phyloP scores from a whole-genome alignment of 2,888 invertebrate species.

The Yponomeuta cagnagella region DNA sequence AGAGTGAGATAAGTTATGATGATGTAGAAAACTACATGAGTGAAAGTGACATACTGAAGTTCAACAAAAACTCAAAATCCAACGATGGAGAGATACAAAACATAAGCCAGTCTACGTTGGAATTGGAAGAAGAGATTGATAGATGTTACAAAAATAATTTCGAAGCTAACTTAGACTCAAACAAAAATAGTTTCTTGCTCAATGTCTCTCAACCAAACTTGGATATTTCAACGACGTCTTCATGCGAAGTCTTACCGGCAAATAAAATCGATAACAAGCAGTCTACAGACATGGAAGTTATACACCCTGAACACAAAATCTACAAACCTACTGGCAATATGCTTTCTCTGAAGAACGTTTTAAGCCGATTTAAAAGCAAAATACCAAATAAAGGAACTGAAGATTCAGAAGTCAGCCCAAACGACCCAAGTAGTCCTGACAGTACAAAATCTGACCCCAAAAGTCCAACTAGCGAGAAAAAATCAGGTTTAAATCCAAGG shows the following conservation, averaged over 20 bases:
- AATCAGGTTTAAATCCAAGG: slow-evolving; percentile 59
- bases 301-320: slow-evolving; percentile 88
- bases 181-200: slow-evolving; percentile 51
- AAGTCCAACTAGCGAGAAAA: slow-evolving; percentile 60
- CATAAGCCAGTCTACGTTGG: slow-evolving; percentile 66
- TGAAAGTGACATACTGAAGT: slow-evolving; percentile 62
- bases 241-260: slow-evolving; percentile 68
- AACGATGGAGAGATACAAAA: slow-evolving; percentile 50
- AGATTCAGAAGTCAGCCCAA: slow-evolving; percentile 63
- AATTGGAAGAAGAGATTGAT: slow-evolving; percentile 69
- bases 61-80: slow-evolving; percentile 49
- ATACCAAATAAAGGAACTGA: slow-evolving; percentile 52
- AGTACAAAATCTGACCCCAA: slow-evolving; percentile 51
- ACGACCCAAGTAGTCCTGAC: slow-evolving; percentile 56
- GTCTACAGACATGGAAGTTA: slow-evolving; percentile 60
- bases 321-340: slow-evolving; percentile 79
- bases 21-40: slow-evolving; percentile 78
- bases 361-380: slow-evolving; percentile 68
- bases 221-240: slow-evolving; percentile 71
- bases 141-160: slow-evolving; percentile 70
- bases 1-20: slow-evolving; percentile 80
- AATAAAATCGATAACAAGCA: slow-evolving; percentile 61
- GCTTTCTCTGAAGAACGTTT: slow-evolving; percentile 72
- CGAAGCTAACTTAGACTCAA: slow-evolving; percentile 52
- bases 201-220: slow-evolving; percentile 61